phyloP scores from a whole-genome alignment of 2,797 vertebrate genomes.

The Pseudomugil tenellus region DNA sequence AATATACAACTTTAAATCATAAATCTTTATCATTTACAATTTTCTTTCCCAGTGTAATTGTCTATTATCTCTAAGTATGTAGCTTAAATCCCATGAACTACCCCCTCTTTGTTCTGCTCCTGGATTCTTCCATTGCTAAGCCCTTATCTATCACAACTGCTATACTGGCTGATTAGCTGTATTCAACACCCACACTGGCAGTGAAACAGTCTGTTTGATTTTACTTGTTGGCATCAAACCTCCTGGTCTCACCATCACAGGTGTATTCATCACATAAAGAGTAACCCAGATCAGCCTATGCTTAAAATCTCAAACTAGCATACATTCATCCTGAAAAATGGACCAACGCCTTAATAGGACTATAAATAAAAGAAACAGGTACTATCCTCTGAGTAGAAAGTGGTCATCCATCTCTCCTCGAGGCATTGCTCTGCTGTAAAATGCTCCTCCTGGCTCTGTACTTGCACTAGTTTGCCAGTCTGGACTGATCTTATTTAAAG shows the following conservation, averaged over 20 bases:
- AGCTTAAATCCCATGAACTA: background rate
- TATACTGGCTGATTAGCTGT: background rate
- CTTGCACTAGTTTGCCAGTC: background rate
- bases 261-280: background rate
- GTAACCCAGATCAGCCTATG: background rate
- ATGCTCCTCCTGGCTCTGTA: background rate
- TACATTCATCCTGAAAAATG: background rate
- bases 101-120: background rate
- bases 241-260: background rate
- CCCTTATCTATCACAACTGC: background rate
- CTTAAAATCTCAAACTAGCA: background rate
- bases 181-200: background rate
- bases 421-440: background rate
- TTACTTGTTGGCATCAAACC: background rate
- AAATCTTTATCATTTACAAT: background rate
- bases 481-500: background rate
- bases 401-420: background rate
- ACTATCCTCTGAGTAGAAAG: background rate
- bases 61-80: background rate
- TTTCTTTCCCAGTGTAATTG: background rate
- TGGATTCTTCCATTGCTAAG: background rate
- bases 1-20: background rate
- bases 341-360: background rate
- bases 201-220: background rate
- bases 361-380: background rate